Percentiles rank a stretch among this genome's conserved stretches.
phyloP scores from a whole-genome alignment of 1,140 invertebrate genomes.

The Teleopsis dalmanni region DNA sequence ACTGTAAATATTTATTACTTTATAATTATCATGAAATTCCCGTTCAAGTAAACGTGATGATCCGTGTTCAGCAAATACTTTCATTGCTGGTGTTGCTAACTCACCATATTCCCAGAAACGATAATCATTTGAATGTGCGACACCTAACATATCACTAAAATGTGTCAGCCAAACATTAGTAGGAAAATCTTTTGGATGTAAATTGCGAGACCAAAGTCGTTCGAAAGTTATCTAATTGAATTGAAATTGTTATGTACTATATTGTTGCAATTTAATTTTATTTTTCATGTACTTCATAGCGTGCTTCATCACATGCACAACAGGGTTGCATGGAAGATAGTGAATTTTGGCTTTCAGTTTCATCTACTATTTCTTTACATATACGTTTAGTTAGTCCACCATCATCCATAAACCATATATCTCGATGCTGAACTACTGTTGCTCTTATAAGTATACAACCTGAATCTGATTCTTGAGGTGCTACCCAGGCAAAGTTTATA shows the following conservation, averaged over 20 bases:
- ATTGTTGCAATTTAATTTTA: not conserved
- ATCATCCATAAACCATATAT: constrained; percentile 84
- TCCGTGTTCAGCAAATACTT: constrained; percentile 89
- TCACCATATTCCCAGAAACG: constrained; percentile 84
- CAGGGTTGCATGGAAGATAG: constrained; percentile 59
- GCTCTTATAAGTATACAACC: constrained; percentile 73
- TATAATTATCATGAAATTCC: constrained; percentile 73
- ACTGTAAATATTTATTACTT: constrained; percentile 10
- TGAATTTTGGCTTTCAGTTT: constrained; percentile 58
- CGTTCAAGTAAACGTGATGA: constrained; percentile 80
- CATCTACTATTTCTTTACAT: constrained; percentile 65
- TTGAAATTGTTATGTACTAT: not conserved
- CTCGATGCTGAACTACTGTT: constrained; percentile 71
- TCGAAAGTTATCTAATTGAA: constrained; percentile 73
- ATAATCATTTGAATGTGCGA: constrained; percentile 84
- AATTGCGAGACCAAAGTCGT: constrained; percentile 93
- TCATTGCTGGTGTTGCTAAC: constrained; percentile 76
- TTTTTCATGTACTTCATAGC: constrained; percentile 65
- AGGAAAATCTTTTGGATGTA: constrained; percentile 95
- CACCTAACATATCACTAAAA: constrained; percentile 96
- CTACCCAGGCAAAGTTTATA: constrained; percentile 65
- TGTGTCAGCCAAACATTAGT: constrained; percentile 75
- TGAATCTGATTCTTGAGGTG: constrained; percentile 57
- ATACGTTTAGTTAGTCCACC: constrained; percentile 64
- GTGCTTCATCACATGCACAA: constrained; percentile 88